These are phyloP conservation scores for Branchellion lobata DNA, from an alignment of 2,888 invertebrate species.

Conservation along the genomic window DNA sequence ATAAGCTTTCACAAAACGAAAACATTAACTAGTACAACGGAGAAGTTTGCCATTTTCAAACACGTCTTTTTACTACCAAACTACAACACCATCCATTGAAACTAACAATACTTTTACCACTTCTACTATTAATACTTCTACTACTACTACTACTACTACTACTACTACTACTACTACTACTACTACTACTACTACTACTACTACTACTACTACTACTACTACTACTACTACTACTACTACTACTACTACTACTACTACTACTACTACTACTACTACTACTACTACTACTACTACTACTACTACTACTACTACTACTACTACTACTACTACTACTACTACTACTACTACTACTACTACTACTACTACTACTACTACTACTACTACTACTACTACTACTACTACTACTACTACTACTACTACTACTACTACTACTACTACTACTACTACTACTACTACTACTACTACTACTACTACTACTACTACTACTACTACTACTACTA, in stretches of 20 bases:
- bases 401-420: neutral
- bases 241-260: slow-evolving; percentile 10
- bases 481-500: slow-evolving; percentile 4
- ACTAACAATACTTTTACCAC: neutral
- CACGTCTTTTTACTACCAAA: neutral
- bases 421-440: neutral
- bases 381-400: no score
- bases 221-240: slow-evolving; percentile 14
- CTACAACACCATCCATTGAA: neutral
- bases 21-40: no score
- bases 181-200: slow-evolving; percentile 10
- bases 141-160: neutral
- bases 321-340: slow-evolving; percentile 11
- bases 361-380: no score
- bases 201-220: slow-evolving; percentile 10
- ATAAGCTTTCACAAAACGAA: no score
- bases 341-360: no score
- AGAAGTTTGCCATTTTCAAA: no score
- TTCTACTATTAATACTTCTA: neutral
- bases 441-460: neutral
- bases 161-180: slow-evolving; percentile 15
- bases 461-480: slow-evolving; percentile 1
- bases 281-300: slow-evolving; percentile 13
- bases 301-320: slow-evolving; percentile 15
- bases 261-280: slow-evolving; percentile 4